A percentile compares a stretch with the other conserved stretches of the same genome.
phyloP scores from a whole-genome alignment of 2,113 vertebrate species.

The Bucco capensis region DNA sequence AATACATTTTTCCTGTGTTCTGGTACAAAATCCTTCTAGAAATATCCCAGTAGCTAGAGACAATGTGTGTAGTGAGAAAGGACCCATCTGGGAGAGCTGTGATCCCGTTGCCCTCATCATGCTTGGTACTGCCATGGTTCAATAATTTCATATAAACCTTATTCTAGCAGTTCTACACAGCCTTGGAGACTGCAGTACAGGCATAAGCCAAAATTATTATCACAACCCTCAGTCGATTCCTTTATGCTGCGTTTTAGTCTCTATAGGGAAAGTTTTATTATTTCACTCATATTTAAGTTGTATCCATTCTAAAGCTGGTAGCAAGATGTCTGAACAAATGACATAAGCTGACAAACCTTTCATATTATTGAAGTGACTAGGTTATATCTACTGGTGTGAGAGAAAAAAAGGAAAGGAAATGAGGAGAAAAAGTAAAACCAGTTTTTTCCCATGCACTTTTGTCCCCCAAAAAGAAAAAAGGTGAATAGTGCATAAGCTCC shows the following conservation, averaged over 20 bases:
- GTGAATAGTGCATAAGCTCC: background rate
- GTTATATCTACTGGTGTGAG: background rate
- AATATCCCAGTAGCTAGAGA: background rate
- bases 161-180: background rate
- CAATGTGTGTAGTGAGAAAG: background rate
- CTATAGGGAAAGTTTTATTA: constrained; percentile 14
- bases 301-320: constrained; percentile 26
- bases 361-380: background rate
- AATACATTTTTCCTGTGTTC: background rate
- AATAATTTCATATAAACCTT: background rate
- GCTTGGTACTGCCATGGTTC: background rate
- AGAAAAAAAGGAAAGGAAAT: background rate
- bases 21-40: background rate
- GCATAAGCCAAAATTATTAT: background rate
- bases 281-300: constrained; percentile 14
- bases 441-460: background rate
- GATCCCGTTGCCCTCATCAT: background rate
- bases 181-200: background rate
- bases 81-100: background rate
- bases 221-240: background rate
- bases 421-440: background rate
- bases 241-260: background rate
- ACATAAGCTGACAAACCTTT: background rate
- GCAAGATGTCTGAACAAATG: constrained; percentile 27
- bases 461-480: background rate